Base-by-base conservation (phyloP, 2,888 invertebrate species). In the Sturmia bella region DNA sequence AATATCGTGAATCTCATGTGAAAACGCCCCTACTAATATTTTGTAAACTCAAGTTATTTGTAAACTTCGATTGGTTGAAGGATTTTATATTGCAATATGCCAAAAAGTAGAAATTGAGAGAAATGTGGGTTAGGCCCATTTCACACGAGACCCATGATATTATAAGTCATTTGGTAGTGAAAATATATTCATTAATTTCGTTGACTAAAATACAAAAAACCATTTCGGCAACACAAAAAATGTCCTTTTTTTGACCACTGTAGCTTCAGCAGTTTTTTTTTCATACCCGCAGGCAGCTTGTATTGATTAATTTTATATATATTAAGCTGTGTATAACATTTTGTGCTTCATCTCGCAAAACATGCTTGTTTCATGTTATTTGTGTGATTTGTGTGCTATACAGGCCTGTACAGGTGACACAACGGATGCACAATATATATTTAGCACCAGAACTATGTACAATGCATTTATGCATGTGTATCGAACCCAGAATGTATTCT, bases 401-500 rank as follows among this genome's bases (percentile, higher is more conserved):
- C n/a, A 2, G 4, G 12, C 37, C 9, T 27, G 12, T 56, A 0
- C 21, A n/a, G 41, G 11, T 43, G 6, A n/a, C 41, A n/a, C 9
- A 50, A 11, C 9, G 63, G 19, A 19, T 74, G 45, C 54, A 15
- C 37, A 59, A 48, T 24, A 39, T 15, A 12, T 56, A 41, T 69
- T 17, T 17, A 56, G 52, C 13, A 13, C 5, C 50, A 17, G 27
- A 4, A 27, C 27, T 27, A 27, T 27, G 27, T 6, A 27, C 27
- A 27, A 27, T 27, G 27, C 27, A 27, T 6, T 27, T 27, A 27
- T 27, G 27, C 27, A 27, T 6, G 3, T 27, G 6, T 27, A 4
- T 27, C 6, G 27, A 3, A 32, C 54, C 73, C 64, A 56, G 13
- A 21, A 63, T 41, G 43, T 57, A 59, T 75, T 57, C 68, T 68